phyloP scores from a whole-genome alignment of 1,140 invertebrate genomes.

The Tetraneura akinire region DNA sequence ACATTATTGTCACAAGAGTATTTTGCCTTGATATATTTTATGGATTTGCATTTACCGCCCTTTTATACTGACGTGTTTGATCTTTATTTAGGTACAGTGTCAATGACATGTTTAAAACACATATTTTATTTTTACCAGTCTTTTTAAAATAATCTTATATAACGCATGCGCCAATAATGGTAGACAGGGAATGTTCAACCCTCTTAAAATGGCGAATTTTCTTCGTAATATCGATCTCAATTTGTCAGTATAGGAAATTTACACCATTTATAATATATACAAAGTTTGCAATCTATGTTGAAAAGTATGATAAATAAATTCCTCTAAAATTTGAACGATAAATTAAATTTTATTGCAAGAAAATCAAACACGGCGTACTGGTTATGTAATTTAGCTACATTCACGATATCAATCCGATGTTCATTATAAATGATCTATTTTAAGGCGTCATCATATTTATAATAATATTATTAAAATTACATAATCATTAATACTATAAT shows the following conservation, averaged over 20 bases:
- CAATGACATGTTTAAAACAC: background rate
- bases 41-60: no score
- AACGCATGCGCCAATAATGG: background rate
- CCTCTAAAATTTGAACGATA: background rate
- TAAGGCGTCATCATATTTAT: slow-evolving; percentile 4
- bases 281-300: no score
- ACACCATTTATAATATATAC: no score
- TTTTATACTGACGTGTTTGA: background rate
- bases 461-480: no score
- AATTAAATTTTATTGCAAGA: background rate
- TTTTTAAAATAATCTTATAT: background rate
- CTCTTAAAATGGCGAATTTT: slow-evolving; percentile 30
- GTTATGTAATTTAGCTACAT: slow-evolving; percentile 38
- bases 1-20: no score
- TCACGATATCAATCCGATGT: background rate
- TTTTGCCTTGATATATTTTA: no score
- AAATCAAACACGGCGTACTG: background rate
- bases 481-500: no score
- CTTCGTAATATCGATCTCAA: background rate
- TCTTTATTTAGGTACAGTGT: background rate
- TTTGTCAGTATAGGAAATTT: background rate
- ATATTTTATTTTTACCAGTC: background rate
- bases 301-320: no score
- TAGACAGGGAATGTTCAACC: background rate
- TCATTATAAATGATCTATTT: background rate